phyloP scores from a whole-genome alignment of 2,797 vertebrate species.

The Hyperoplus immaculatus region DNA sequence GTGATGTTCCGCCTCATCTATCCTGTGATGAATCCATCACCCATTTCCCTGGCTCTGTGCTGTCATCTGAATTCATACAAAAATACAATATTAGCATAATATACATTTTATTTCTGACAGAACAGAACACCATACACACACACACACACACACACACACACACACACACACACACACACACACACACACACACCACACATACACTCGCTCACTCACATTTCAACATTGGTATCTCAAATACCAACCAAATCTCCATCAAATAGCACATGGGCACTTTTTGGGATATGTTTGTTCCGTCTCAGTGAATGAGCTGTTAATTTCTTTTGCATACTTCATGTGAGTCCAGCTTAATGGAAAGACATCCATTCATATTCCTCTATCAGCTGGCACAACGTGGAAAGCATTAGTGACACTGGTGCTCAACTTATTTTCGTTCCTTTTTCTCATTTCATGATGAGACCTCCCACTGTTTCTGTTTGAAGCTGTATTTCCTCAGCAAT shows the following conservation, averaged over 20 bases:
- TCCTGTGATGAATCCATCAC: slow-evolving; percentile 75
- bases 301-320: slow-evolving; percentile 53
- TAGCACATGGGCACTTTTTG: slow-evolving; percentile 11
- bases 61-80: slow-evolving; percentile 63
- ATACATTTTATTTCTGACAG: slow-evolving; percentile 8
- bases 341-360: slow-evolving; percentile 23
- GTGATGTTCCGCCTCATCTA: slow-evolving; percentile 74
- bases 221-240: slow-evolving; percentile 15
- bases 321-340: slow-evolving; percentile 53
- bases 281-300: slow-evolving; percentile 27
- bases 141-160: too few relatives aligned
- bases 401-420: slow-evolving; percentile 49
- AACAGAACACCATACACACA: slow-evolving; percentile 12
- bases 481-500: slow-evolving; percentile 45
- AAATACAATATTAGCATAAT: slow-evolving; percentile 40
- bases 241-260: slow-evolving; percentile 14
- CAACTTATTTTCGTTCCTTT: slow-evolving; percentile 24
- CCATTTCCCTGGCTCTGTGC: slow-evolving; percentile 46
- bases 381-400: slow-evolving; percentile 27
- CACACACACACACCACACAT: too few relatives aligned
- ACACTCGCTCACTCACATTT: too few relatives aligned
- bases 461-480: slow-evolving; percentile 62
- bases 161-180: too few relatives aligned
- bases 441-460: slow-evolving; percentile 53
- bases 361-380: slow-evolving; percentile 33